Base-by-base conservation (phyloP, 2,888 invertebrate species). In the Phlogophora meticulosa region DNA sequence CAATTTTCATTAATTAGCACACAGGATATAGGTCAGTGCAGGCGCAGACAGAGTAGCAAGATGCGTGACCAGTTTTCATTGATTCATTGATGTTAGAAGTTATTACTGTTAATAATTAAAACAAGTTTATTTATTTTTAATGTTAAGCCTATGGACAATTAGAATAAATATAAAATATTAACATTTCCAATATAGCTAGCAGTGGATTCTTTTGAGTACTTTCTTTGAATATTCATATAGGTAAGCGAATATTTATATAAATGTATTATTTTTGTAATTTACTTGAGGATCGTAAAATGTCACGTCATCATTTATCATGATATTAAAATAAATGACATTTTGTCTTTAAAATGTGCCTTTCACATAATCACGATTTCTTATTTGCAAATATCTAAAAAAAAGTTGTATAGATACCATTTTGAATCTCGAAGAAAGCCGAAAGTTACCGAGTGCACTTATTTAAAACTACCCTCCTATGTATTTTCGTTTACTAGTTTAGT, bases 141-240 rank as follows among this genome's bases (percentile, higher is more conserved):
- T 96, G 96, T 52, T 91, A 91, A 0, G 96, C 96, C 96, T 36
- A 96, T 92, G 70, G 96, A 32, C 17, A 56, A 51, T 51, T 51
- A 66, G 61, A 0, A 9, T 76, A 76, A 76, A 67, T 34, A 56
- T 76, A 62, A 78, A 61, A 71, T 71, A 60, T 58, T 65, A 60
- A 58, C 61, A 66, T 73, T 73, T 75, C 78, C 60, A 62, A 34
- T 59, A 58, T 55, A 58, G 36, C 40, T 58, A 77, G 17, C 52
- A 61, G 24, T 61, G 38, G 49, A 72, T 52, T 46, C 10, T 53
- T 56, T 57, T 15, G 60, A 38, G 15, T 62, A 46, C 34, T 77
- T 57, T 48, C 49, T 78, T 73, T 72, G 20, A 53, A 60, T 74
- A 57, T 74, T 64, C 56, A 51, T 56, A 13, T 49, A 46, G 22